These are phyloP conservation scores for Hemitrygon akajei DNA, from an alignment of 2,797 vertebrate genomes.

Conservation along the genomic window DNA sequence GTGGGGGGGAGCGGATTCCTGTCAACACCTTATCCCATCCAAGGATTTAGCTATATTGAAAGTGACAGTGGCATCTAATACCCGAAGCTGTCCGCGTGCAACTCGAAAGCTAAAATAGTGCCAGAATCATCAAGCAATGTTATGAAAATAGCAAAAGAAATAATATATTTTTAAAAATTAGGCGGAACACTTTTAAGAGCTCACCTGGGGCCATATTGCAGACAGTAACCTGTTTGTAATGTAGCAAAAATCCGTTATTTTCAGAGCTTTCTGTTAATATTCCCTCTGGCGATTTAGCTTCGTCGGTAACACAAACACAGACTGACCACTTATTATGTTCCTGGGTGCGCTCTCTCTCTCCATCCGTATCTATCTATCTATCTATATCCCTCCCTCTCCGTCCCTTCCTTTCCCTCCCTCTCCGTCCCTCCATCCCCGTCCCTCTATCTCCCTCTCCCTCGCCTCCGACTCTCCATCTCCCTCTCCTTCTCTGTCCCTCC, in stretches of 20 bases:
- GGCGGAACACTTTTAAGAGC: neutral
- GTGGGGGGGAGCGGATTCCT: neutral
- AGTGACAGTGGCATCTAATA: neutral
- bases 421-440: no score
- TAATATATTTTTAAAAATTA: neutral
- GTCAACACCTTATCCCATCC: neutral
- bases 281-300: no score
- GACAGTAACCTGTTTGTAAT: neutral
- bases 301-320: neutral
- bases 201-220: neutral
- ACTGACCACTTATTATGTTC: neutral
- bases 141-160: neutral
- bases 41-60: slow-evolving; percentile 5
- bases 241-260: neutral
- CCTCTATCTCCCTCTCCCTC: no score
- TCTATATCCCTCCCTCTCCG: no score
- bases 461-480: no score
- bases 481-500: no score
- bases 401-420: no score
- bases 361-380: neutral
- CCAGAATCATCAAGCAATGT: neutral
- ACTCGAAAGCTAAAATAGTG: neutral
- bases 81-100: neutral
- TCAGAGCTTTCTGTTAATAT: neutral
- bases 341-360: neutral